phyloP scores from a whole-genome alignment of 2,888 invertebrate genomes.

The Candidula unifasciata region DNA sequence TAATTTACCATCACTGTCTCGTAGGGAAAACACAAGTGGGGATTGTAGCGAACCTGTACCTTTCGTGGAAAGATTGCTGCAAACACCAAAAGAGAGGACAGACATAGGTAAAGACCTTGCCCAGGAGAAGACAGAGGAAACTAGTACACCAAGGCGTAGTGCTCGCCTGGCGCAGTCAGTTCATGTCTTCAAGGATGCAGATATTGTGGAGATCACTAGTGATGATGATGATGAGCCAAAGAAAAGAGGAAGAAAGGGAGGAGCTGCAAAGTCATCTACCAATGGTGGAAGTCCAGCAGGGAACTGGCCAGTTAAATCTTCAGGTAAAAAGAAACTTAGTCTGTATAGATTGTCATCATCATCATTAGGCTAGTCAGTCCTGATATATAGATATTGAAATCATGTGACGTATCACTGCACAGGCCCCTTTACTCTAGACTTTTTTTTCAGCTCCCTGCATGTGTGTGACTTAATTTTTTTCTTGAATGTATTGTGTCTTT shows the following conservation, averaged over 20 bases:
- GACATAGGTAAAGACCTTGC: neutral
- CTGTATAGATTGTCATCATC: too few species aligned
- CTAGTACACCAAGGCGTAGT: conserved; percentile 4
- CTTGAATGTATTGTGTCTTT: too few species aligned
- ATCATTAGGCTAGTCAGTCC: too few species aligned
- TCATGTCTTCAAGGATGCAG: conserved; percentile 10
- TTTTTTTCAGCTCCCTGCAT: too few species aligned
- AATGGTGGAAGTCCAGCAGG: neutral
- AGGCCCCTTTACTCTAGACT: too few species aligned
- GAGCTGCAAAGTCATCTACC: neutral
- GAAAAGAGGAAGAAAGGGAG: conserved; percentile 18
- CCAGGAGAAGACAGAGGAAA: neutral
- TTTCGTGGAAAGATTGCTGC: neutral
- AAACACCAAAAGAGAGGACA: neutral
- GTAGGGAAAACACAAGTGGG: too few species aligned
- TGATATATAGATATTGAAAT: too few species aligned
- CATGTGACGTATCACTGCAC: too few species aligned
- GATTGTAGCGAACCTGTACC: too few species aligned
- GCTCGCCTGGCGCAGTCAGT: conserved; percentile 12
- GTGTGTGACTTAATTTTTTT: too few species aligned
- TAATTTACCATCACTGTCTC: too few species aligned
- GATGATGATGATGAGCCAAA: conserved; percentile 21
- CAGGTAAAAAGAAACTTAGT: conserved; percentile 26
- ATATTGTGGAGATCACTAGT: conserved; percentile 35
- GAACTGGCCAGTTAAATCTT: neutral